Base-by-base conservation (phyloP, 2,797 vertebrate species). In the Austrolebias charrua region DNA sequence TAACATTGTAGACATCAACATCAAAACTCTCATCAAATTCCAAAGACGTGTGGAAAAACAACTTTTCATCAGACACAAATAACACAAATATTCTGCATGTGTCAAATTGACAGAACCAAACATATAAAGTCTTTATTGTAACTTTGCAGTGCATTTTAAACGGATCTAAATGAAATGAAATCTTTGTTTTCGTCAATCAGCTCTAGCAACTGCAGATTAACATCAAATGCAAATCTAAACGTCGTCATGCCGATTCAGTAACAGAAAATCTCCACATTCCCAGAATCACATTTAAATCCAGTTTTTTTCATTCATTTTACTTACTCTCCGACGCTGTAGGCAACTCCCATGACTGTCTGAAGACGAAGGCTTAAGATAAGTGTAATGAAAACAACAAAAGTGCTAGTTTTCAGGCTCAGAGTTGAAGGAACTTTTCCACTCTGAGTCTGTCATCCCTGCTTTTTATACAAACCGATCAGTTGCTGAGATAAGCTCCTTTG, bases 311-410 rank as follows among this genome's bases (percentile, higher is more conserved):
- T 19, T 55, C 4, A 3, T 57, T 60, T 60, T 46, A 95, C 94
- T 95, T 89, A 95, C 94, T 93, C 90, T 89, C 90, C 91, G 56
- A 91, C 81, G 46, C 93, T 94, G 87, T 94, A 93, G 69, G 88
- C 88, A 51, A 90, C 63, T 77, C 94, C 94, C 95, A 95, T 95
- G 87, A 63, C 19, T 66, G 63, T 65, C 1, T 63, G 57, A 42
- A 56, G 66, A 68, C 6, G 15, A 67, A 57, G 13, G 43, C 6
- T 31, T 60, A 24, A n/a, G n/a, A n/a, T n/a, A n/a, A 58, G 45
- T 35, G 52, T 55, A 47, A 45, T 64, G 28, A 54, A 20, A n/a
- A 15, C 31, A 42, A 31, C 62, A 51, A 56, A 64, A 46, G 19
- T 65, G 48, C 50, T 33, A 53, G 35, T 6, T 19, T 53, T 18